These are phyloP conservation scores for Aradophagus sp. DNA, from an alignment of 1,140 invertebrate species.

Conservation along the genomic window DNA sequence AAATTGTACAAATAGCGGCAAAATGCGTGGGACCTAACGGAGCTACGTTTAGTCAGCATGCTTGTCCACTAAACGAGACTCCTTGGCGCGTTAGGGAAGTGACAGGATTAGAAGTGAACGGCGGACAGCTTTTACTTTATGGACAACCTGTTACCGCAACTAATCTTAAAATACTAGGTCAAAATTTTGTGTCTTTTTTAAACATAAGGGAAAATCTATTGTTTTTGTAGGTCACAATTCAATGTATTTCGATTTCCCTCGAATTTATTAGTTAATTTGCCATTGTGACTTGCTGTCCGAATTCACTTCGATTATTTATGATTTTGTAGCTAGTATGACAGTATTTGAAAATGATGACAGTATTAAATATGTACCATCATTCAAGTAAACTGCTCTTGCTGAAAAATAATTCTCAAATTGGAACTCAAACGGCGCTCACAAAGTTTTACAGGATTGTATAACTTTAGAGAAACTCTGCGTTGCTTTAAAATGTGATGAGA, in stretches of 20 bases:
- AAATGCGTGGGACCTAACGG: slow-evolving; percentile 9
- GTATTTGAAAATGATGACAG: background rate
- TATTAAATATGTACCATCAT: background rate
- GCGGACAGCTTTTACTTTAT: slow-evolving; percentile 3
- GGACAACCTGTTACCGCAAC: slow-evolving; percentile 1
- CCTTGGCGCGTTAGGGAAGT: slow-evolving; percentile 1
- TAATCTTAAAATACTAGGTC: slow-evolving; percentile 2
- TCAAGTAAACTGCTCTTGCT: background rate
- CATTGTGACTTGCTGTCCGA: background rate
- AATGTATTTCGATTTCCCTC: slow-evolving; percentile 5
- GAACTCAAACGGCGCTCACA: background rate
- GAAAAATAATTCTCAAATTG: background rate
- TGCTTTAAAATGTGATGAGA: background rate
- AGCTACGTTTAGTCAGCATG: slow-evolving; percentile 5
- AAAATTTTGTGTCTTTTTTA: slow-evolving; percentile 14
- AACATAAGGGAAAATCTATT: slow-evolving; percentile 1
- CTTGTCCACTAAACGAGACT: slow-evolving; percentile 14
- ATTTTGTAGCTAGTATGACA: background rate
- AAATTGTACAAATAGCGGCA: slow-evolving; percentile 31
- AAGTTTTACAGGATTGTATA: slow-evolving; percentile 1
- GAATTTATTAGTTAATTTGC: slow-evolving; percentile 1
- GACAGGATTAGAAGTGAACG: slow-evolving; percentile 4
- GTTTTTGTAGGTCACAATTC: slow-evolving; percentile 16
- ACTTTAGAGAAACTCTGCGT: background rate
- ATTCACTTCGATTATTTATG: slow-evolving; percentile 2